phyloP scores from a whole-genome alignment of 2,888 invertebrate species.

The Orgyia antiqua region DNA sequence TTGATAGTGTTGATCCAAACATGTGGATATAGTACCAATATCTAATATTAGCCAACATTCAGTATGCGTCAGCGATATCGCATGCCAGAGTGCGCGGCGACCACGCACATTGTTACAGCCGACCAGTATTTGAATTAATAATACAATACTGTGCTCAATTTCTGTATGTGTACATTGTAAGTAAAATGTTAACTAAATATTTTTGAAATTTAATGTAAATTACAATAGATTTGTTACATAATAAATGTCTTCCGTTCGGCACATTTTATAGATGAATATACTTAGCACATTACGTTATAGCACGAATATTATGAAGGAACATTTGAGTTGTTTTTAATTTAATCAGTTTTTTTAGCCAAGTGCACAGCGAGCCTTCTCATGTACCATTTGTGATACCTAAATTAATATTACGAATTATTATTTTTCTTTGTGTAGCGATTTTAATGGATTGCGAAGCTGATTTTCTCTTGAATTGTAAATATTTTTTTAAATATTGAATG shows the following conservation, averaged over 20 bases:
- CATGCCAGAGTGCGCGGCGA: conserved; percentile 1
- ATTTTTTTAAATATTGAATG: conserved; percentile 72
- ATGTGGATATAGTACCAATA: no score
- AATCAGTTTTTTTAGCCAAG: conserved; percentile 47
- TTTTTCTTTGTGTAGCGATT: conserved; percentile 58
- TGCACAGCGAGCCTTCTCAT: conserved; percentile 69
- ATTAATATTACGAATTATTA: conserved; percentile 42
- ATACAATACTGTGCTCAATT: conserved; percentile 69
- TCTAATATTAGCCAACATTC: no score
- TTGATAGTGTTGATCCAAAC: background rate
- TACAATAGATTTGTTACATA: conserved; percentile 96
- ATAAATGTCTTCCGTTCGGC: conserved; percentile 80
- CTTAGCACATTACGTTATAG: conserved; percentile 67
- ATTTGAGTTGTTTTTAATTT: conserved; percentile 35
- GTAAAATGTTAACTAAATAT: conserved; percentile 64
- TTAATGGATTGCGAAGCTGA: conserved; percentile 66
- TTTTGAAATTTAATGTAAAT: conserved; percentile 58
- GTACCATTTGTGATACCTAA: conserved; percentile 68
- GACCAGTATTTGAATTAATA: conserved; percentile 63
- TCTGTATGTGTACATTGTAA: conserved; percentile 70
- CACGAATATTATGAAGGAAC: conserved; percentile 41
- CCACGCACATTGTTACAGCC: conserved; percentile 19
- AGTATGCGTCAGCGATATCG: conserved; percentile 29
- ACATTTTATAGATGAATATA: conserved; percentile 61
- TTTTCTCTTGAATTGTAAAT: conserved; percentile 72